Base-by-base conservation (phyloP, 2,888 invertebrate species). In the Ichneumoninae sp. region DNA sequence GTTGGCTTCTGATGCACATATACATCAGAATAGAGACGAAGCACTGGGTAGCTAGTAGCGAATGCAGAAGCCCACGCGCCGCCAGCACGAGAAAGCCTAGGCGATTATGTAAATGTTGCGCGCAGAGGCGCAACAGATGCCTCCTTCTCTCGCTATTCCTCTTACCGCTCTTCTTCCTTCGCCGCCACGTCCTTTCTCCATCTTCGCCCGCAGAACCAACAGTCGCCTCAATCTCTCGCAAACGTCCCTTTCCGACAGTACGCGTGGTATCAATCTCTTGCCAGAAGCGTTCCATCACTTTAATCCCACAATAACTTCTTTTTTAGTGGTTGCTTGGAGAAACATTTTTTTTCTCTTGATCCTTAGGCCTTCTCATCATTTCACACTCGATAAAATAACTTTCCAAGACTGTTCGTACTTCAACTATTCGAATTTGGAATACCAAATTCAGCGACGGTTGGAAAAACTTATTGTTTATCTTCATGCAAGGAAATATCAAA, bases 101-200 rank as follows among this genome's bases (percentile, higher is more conserved):
- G 90, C 92, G 92, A 93, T 93, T 93, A 93, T 92, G 93, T 90
- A 93, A 93, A 93, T 93, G 90, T 90, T 92, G 91, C 90, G 92
- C 91, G 91, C 89, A 90, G 92, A 92, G 89, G 92, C 92, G 93
- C 93, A 93, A 93, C 92, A 93, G 93, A 93, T 93, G 93, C 92
- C 90, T 91, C 88, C 88, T 69, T 78, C 85, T 66, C 40, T 78
- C 85, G 80, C 79, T 85, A 47, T 79, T 68, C 36, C 78, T 79
- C 76, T 65, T 54, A 22, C 52, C 33, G 77, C 54, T 78, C 60
- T 52, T 65, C 73, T 78, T 85, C 86, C 88, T 85, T 87, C 89
- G 81, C 87, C 88, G 83, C 86, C 75, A 74, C 83, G 79, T 82
- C 83, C 44, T 86, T 86, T 86, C 81, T 85, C 83, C 85, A 85